Evolutionary conservation across 2,797 vertebrate genomes (phyloP), one percentile per base, ranked within the genome.

Genomic region (Harpagifer antarcticus): DNA sequence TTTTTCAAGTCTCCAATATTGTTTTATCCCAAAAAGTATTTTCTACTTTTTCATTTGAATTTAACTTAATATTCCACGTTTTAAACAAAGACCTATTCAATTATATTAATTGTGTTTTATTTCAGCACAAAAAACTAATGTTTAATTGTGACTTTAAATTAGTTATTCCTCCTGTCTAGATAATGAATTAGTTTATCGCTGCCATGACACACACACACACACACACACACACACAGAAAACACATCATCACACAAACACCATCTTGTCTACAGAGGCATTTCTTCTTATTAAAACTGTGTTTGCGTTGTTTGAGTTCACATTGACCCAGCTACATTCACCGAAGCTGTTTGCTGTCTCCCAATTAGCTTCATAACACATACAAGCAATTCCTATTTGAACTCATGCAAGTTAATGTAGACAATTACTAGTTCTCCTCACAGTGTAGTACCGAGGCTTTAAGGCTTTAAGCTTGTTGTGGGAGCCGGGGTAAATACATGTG

Each of bases 291-390:
- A 62, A 66, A 79, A 61, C 10, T 53, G 70, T 53, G 58, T 78
- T 74, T 64, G 60, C 72, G 55, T 59, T 76, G 63, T 76, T 77
- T 81, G 63, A 50, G 60, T 74, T 74, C 53, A 76, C 68, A 71
- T 53, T 83, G 54, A 80, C 81, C 68, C 3, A 12, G 19, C 79
- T 74, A 54, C 66, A 33, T n/a, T 67, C 42, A 63, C 50, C 52
- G 52, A 73, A 75, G 72, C 60, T 67, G 19, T 79, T 74, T 81
- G 20, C 66, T 68, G 57, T 80, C 66, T 89, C 43, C 81, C 75
- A 83, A 78, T 86, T 82, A 86, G 64, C 70, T 83, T 81, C 79
- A 78, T 75, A 85, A 84, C 71, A 82, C 74, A 86, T 85, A 55
- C 37, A 23, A 79, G 75, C n/a, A 68, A 83, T 86, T 78, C 78